phyloP scores from a whole-genome alignment of 1,140 invertebrate species.

The Cydia amplana region DNA sequence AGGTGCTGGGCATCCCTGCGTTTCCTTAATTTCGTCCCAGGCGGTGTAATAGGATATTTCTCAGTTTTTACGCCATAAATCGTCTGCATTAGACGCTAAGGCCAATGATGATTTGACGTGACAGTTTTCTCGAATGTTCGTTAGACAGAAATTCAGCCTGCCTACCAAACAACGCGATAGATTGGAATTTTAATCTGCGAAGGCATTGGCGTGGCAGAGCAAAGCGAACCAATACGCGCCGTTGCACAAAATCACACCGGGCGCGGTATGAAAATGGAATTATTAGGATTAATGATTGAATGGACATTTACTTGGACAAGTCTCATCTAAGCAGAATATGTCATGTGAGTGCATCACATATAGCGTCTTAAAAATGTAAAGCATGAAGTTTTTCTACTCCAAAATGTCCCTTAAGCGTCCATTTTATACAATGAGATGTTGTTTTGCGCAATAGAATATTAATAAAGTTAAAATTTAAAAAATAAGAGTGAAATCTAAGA shows the following conservation, averaged over 20 bases:
- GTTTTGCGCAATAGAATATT: too few species aligned
- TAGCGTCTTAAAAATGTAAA: background rate
- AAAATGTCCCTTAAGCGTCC: too few species aligned
- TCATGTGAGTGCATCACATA: background rate
- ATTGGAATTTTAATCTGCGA: slow-evolving; percentile 18
- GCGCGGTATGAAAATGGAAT: background rate
- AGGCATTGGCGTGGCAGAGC: slow-evolving; percentile 2
- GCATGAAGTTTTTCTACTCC: too few species aligned
- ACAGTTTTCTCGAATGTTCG: background rate
- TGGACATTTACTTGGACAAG: background rate
- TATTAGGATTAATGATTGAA: background rate
- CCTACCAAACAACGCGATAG: slow-evolving; percentile 1
- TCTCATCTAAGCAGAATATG: background rate
- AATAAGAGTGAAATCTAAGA: too few species aligned
- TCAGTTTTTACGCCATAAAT: too few species aligned
- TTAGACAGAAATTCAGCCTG: background rate
- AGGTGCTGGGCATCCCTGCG: too few species aligned
- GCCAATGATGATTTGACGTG: too few species aligned
- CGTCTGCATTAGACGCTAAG: too few species aligned
- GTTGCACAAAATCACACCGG: slow-evolving; percentile 7
- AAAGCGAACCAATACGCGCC: background rate
- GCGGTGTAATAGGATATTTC: too few species aligned
- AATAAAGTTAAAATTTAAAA: too few species aligned
- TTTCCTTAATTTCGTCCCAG: too few species aligned
- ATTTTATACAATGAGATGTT: too few species aligned